phyloP scores from a whole-genome alignment of 2,797 vertebrate species.

The Channallabes apus region DNA sequence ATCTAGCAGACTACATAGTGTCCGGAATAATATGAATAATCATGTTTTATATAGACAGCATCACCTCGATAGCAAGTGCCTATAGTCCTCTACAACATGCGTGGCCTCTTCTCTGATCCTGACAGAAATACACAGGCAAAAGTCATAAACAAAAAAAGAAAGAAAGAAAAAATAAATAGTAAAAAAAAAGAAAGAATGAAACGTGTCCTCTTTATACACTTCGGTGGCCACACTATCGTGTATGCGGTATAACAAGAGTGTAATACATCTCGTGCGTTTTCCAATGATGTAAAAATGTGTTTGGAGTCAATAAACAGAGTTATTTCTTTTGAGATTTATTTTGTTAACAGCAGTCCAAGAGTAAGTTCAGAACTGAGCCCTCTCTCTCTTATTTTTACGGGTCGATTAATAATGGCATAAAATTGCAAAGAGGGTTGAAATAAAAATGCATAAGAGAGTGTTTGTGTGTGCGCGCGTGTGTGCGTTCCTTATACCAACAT shows the following conservation, averaged over 20 bases:
- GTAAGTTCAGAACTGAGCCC: background rate
- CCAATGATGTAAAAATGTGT: conserved; percentile 73
- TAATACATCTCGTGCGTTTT: conserved; percentile 86
- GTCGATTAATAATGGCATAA: conserved; percentile 37
- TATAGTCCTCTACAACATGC: conserved; percentile 90
- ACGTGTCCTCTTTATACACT: conserved; percentile 90
- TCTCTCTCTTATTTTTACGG: background rate
- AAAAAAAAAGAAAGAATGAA: conserved; percentile 51
- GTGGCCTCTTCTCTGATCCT: conserved; percentile 75
- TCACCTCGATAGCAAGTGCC: conserved; percentile 97
- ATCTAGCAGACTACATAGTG: conserved; percentile 99
- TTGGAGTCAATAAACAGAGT: conserved; percentile 75
- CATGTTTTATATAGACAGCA: conserved; percentile 97
- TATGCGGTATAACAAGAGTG: conserved; percentile 74
- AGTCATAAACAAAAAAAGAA: conserved; percentile 82
- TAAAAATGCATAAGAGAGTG: conserved; percentile 29
- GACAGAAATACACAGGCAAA: conserved; percentile 93
- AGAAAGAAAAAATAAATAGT: conserved; percentile 54
- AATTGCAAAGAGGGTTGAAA: conserved; percentile 41
- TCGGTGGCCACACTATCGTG: conserved; percentile 75
- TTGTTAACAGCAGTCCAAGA: conserved; percentile 63
- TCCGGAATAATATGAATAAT: conserved; percentile 98
- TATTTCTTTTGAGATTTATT: conserved; percentile 68
- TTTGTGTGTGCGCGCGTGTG: conserved; percentile 12
- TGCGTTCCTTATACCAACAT: conserved; percentile 41